phyloP scores from a whole-genome alignment of 1,140 invertebrate species.

The Carposina sasakii region DNA sequence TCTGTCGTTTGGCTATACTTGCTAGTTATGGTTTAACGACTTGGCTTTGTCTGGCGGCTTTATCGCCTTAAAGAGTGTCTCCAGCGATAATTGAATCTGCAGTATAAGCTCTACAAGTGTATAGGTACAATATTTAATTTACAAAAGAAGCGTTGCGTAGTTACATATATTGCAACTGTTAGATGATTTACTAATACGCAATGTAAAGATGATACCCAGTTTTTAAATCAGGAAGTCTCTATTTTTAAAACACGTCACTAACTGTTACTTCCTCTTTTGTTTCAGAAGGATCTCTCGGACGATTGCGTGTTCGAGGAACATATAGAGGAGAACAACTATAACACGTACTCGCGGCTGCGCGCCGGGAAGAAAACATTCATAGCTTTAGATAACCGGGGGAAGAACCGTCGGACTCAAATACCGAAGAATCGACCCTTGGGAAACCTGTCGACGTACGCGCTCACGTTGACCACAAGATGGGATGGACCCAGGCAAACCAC shows the following conservation, averaged over 20 bases:
- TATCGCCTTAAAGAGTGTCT: constrained; percentile 26
- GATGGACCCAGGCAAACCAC: constrained; percentile 57
- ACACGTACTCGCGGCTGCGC: constrained; percentile 84
- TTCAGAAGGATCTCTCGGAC: constrained; percentile 85
- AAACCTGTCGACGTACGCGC: constrained; percentile 80
- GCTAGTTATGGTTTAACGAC: constrained; percentile 23
- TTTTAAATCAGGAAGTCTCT: too few species aligned
- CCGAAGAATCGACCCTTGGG: constrained; percentile 78
- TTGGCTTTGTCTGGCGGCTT: constrained; percentile 11
- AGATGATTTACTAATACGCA: too few species aligned
- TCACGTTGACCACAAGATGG: constrained; percentile 77
- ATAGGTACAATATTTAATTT: too few species aligned
- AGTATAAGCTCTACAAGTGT: too few species aligned
- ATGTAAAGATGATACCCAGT: too few species aligned
- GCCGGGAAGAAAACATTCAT: constrained; percentile 82
- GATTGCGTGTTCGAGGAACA: constrained; percentile 91
- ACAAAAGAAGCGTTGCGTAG: too few species aligned
- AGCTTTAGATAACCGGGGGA: constrained; percentile 81
- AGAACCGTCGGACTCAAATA: constrained; percentile 80
- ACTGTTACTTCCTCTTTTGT: constrained; percentile 74
- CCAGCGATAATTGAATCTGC: too few species aligned
- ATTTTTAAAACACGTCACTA: too few species aligned
- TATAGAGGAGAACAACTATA: constrained; percentile 88
- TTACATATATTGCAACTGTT: too few species aligned
- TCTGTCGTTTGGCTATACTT: constrained; percentile 17